Base-by-base conservation (phyloP, 2,797 vertebrate species). In the Xerus rutilus region DNA sequence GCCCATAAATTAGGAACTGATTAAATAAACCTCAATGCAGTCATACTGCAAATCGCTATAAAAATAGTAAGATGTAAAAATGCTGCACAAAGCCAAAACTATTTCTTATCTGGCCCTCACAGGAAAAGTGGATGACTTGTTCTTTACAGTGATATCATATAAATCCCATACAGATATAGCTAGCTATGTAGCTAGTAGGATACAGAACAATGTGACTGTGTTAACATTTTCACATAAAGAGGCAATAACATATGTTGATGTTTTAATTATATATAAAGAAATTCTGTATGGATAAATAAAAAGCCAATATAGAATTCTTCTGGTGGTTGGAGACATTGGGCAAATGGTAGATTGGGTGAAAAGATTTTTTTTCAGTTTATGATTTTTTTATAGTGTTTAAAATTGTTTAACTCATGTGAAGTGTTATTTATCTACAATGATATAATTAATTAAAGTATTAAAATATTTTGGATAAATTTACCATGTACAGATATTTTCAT, bases 271-370 rank as follows among this genome's bases (percentile, higher is more conserved):
- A 21, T 62, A 6, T 30, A 69, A 57, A 85, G n/a, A 54, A 47
- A 67, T 7, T 43, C 62, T 43, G 4, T 2, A 12, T 59, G 23
- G 28, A 23, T 47, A 79, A 35, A 39, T 15, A 89, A 39, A 32
- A 76, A 76, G 23, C 11, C 39, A 7, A 25, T 0, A 20, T 1
- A 89, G 10, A 67, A 6, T 3, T 45, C 10, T 73, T 59, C 15
- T 35, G n/a, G 25, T 5, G 1, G 4, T 5, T 52, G n/a, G 25
- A 11, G 8, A 45, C 6, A 14, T 9, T 21, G 30, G 12, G 4
- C 1, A 52, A 49, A 39, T 23, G 35, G 15, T 13, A 72, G 20
- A 52, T 35, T 77, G 18, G 11, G 30, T 23, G 3, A 54, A 12
- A 35, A 70, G 10, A 39, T 10, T 18, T 59, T 70, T 52, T 64